Evolutionary conservation across 2,888 invertebrate genomes (phyloP).

Genomic region (Argynnis bischoffii): DNA sequence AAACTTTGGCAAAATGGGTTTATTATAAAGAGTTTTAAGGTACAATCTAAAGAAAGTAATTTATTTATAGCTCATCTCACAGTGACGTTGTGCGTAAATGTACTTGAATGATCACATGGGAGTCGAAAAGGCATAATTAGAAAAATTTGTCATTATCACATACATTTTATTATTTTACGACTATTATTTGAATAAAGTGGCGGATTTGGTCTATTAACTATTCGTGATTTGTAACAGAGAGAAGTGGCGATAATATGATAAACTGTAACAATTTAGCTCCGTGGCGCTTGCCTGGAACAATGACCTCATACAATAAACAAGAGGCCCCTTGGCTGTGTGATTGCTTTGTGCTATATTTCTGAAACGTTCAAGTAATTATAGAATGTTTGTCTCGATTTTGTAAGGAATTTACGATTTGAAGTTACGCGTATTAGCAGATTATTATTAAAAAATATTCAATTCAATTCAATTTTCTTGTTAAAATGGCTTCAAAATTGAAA

Average conservation of each 20-base stretch:
- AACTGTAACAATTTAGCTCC: constrained; percentile 57
- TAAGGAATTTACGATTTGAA: not conserved
- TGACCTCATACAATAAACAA: constrained; percentile 68
- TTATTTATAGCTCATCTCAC: too few species aligned
- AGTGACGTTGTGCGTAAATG: too few species aligned
- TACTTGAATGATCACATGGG: too few species aligned
- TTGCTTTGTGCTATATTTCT: constrained; percentile 52
- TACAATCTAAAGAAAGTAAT: too few species aligned
- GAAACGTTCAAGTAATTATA: constrained; percentile 37
- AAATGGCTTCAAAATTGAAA: not conserved
- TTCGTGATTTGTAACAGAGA: constrained; percentile 19
- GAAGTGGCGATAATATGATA: constrained; percentile 46
- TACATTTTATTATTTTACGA: not conserved
- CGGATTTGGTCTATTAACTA: constrained; percentile 26
- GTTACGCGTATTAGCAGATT: not conserved
- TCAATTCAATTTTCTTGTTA: too few species aligned
- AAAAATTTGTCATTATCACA: too few species aligned
- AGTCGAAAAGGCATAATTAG: too few species aligned
- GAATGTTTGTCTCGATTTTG: constrained; percentile 2
- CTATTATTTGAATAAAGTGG: not conserved
- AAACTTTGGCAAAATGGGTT: not conserved
- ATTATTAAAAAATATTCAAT: too few species aligned
- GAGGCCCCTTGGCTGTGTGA: constrained; percentile 51
- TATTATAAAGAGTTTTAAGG: too few species aligned
- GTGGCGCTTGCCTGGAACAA: constrained; percentile 64